Base-by-base conservation (phyloP, 2,888 invertebrate species). In the Herminia tarsipennalis region DNA sequence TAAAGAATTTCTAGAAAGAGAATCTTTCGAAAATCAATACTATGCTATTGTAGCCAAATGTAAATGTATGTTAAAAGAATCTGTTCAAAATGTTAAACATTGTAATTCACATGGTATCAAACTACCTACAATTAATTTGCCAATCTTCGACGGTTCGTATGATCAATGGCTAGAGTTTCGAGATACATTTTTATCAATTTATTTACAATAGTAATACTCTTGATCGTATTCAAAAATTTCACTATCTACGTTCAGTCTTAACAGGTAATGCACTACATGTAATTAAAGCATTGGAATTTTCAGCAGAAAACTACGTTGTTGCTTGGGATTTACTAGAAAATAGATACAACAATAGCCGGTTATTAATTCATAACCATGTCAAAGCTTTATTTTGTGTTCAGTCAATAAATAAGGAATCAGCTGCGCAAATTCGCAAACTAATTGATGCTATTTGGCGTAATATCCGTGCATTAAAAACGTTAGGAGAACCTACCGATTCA, bases 401-500 rank as follows among this genome's bases (percentile, higher is more conserved):
- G 2, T 2, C 35, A 1, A 18, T 42, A 2, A 42, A 5, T 18
- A 44, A 38, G 16, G 38, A 37, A 17, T 44, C 38, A 10, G 9
- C 38, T 0, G 21, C 10, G 1, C 22, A 21, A 9, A 39, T 39
- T 17, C 21, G 30, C 1, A 22, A 22, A 10, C 5, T 38, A 21
- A 46, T 47, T 5, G 53, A 53, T 21, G 22, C 25, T 0, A 12
- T 41, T 9, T 24, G 41, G 20, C 22, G 35, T 24, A 48, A 53
- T 22, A 18, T 53, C 2, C 37, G 53, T 1, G 41, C 45, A 29
- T 36, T 18, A 3, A 39, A 43, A 21, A 41, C 47, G n/a, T n/a
- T n/a, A n/a, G 5, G 44, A 47, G 1, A 48, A 53, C 0, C 8
- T 29, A 3, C 48, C 47, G 53, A 46, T n/a, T n/a, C n/a, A n/a